Evolutionary conservation across 2,888 invertebrate species (phyloP), one percentile per base, ranked within the genome.

Genomic region (Xestoiulus laeticollis): DNA sequence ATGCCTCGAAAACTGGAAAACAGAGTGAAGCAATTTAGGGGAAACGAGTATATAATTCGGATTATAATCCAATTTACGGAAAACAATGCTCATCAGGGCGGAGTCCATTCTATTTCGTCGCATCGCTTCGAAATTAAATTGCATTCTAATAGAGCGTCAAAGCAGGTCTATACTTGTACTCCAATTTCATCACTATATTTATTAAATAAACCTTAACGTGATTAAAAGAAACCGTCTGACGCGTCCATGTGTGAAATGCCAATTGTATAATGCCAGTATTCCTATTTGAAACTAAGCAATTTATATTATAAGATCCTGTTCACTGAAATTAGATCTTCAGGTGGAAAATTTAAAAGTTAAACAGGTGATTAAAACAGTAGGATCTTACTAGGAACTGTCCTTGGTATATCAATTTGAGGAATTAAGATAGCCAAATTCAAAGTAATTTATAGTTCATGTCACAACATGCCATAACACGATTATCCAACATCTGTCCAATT

Each of bases 21-120:
- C 26, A 68, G 26, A 68, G 8, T 26, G 12, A 26, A 68, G 68
- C 26, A 68, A 68, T 68, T 68, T 68, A 22, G 68, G 26, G 26
- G 10, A 68, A 68, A 68, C 10, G 10, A 26, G 26, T 10, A 68
- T n/a, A 59, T 10, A 68, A 68, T 68, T 68, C 68, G 68, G 68
- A 68, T 68, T 68, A 26, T 68, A 68, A 68, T 68, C 68, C 68
- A 68, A 68, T 68, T 68, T 68, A 68, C 10, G 6, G 68, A 22
- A 68, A 68, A 68, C 68, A 68, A 26, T 68, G 68, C 26, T 68
- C 68, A 1, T 68, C 68, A 10, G 26, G 26, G 22, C 22, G 68
- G 6, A 68, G 26, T 26, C 68, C 26, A 26, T 68, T 68, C 6
- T 26, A 68, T 26, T 68, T 22, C 6, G 68, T 68, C 68, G 8